A percentile compares a stretch with the other conserved stretches of the same genome.
phyloP scores from a whole-genome alignment of 2,113 vertebrate genomes.

The Oreochromis spilurus region DNA sequence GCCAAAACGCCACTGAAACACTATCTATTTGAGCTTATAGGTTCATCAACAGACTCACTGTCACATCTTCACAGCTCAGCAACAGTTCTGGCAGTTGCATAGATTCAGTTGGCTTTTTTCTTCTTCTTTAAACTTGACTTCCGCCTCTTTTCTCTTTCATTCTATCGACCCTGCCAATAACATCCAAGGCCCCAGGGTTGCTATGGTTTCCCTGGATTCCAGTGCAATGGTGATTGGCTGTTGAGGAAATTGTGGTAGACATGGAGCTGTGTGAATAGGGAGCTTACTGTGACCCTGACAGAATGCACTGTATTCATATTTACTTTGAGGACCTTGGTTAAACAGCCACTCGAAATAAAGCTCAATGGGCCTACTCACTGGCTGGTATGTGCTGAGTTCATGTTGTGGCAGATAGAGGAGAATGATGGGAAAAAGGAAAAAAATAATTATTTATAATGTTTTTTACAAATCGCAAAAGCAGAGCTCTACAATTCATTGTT shows the following conservation, averaged over 20 bases:
- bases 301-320: conserved; percentile 64
- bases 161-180: conserved; percentile 55
- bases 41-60: conserved; percentile 31
- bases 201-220: conserved; percentile 64
- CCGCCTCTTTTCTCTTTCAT: conserved; percentile 48
- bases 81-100: conserved; percentile 25
- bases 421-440: background rate
- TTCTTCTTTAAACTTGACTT: conserved; percentile 50
- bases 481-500: background rate
- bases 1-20: background rate
- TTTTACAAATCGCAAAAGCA: background rate
- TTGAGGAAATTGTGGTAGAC: conserved; percentile 43
- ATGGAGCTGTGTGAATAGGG: conserved; percentile 46
- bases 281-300: conserved; percentile 59
- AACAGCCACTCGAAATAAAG: conserved; percentile 40
- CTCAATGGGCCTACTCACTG: conserved; percentile 41
- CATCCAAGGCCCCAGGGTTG: conserved; percentile 59
- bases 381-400: conserved; percentile 1
- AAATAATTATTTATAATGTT: background rate
- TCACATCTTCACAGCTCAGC: conserved; percentile 19
- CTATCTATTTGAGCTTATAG: background rate
- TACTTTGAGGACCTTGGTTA: conserved; percentile 49
- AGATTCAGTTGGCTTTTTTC: conserved; percentile 3
- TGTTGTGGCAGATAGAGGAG: background rate
- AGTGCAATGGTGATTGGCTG: conserved; percentile 52